Conservation (phyloP, 1,140 invertebrate species). For the Psix sp. region DNA sequence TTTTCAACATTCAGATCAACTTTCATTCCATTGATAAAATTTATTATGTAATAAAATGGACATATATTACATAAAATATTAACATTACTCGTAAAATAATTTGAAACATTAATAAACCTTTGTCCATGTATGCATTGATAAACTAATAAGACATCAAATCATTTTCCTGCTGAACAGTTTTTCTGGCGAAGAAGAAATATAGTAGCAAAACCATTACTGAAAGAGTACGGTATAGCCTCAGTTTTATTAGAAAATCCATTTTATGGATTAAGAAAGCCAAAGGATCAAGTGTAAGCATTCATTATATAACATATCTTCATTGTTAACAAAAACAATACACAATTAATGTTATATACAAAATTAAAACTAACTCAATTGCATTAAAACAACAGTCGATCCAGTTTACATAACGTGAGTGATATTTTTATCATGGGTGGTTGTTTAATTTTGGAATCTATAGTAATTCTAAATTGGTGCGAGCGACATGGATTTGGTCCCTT, state of each 20-base stretch:
- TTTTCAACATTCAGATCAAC: too few relatives aligned
- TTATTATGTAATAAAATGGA: too few relatives aligned
- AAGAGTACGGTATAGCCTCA: conserved; percentile 93
- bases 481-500: conserved; percentile 91
- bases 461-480: conserved; percentile 95
- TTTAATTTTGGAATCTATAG: conserved; percentile 94
- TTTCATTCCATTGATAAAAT: too few relatives aligned
- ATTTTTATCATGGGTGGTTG: conserved; percentile 99
- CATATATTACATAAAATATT: too few relatives aligned
- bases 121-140: not conserved
- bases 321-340: too few relatives aligned
- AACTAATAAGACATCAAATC: conserved; percentile 1
- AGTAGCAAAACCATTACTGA: conserved; percentile 93
- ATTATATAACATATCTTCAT: not conserved
- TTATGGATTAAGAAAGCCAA: conserved; percentile 95
- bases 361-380: conserved; percentile 21
- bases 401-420: conserved; percentile 96
- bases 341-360: too few relatives aligned
- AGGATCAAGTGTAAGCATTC: conserved; percentile 87
- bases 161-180: conserved; percentile 88
- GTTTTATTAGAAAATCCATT: conserved; percentile 98
- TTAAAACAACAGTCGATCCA: conserved; percentile 85
- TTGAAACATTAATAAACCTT: too few relatives aligned
- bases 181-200: conserved; percentile 93
- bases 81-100: too few relatives aligned